phyloP scores from a whole-genome alignment of 1,140 invertebrate genomes.

The Tetramorium simillimum region DNA sequence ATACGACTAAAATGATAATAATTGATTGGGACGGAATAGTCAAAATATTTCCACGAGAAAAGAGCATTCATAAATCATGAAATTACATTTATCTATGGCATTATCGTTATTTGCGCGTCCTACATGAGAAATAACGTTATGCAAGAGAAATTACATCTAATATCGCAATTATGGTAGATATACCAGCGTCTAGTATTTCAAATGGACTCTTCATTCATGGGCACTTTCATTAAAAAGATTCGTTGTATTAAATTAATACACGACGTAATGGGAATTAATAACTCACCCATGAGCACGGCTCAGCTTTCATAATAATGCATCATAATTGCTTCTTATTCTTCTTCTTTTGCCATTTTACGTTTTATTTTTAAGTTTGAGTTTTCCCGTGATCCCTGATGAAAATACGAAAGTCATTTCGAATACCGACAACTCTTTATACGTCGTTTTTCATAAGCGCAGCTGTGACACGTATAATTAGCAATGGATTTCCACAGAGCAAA shows the following conservation, averaged over 20 bases:
- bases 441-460: background rate
- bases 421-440: background rate
- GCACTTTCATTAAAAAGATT: constrained; percentile 32
- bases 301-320: constrained; percentile 25
- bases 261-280: constrained; percentile 36
- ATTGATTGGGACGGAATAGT: background rate
- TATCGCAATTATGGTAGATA: background rate
- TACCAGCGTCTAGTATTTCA: constrained; percentile 14
- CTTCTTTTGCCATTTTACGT: background rate
- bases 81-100: background rate
- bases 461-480: background rate
- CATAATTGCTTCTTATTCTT: background rate
- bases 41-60: constrained; percentile 1
- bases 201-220: constrained; percentile 36
- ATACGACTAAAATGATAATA: background rate
- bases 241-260: constrained; percentile 35
- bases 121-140: constrained; percentile 25
- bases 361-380: background rate
- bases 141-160: constrained; percentile 42
- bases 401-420: background rate
- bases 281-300: constrained; percentile 12
- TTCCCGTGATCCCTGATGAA: background rate
- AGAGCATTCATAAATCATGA: background rate
- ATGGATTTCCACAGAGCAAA: background rate
- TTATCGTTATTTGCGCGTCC: constrained; percentile 7